Evolutionary conservation across 2,888 invertebrate species (phyloP).

Genomic region (Suillia variegata): DNA sequence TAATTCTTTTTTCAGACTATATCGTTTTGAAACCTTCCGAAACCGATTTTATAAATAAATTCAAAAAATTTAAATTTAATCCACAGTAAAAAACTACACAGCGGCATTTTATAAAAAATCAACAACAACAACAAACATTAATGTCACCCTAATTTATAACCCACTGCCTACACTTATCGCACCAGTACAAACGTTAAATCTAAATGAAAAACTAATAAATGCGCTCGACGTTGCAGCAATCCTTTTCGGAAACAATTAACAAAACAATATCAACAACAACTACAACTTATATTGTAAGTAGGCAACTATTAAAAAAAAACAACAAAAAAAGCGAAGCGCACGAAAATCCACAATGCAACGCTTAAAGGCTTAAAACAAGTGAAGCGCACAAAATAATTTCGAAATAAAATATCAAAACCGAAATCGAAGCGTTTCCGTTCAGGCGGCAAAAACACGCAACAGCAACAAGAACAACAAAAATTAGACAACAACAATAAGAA

Average conservation of each 20-base stretch:
- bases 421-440: constrained; percentile 17
- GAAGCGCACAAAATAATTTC: constrained; percentile 12
- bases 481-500: not conserved
- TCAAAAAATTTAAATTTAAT: too few species aligned
- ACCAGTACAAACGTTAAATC: constrained; percentile 1
- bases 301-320: not conserved
- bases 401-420: not conserved
- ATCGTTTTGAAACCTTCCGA: too few species aligned
- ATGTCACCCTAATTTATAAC: constrained; percentile 3
- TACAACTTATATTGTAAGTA: too few species aligned
- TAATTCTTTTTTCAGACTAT: too few species aligned
- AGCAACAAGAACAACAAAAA: not conserved
- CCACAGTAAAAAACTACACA: too few species aligned
- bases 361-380: constrained; percentile 2
- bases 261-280: too few species aligned
- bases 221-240: not conserved
- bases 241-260: not conserved
- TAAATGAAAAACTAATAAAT: not conserved
- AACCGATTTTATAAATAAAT: too few species aligned
- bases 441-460: constrained; percentile 4
- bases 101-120: too few species aligned
- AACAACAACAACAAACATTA: not conserved
- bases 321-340: not conserved
- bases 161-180: constrained; percentile 4
- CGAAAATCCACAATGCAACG: constrained; percentile 7